phyloP scores from a whole-genome alignment of 2,113 vertebrate genomes.

The Todiramphus chloris region DNA sequence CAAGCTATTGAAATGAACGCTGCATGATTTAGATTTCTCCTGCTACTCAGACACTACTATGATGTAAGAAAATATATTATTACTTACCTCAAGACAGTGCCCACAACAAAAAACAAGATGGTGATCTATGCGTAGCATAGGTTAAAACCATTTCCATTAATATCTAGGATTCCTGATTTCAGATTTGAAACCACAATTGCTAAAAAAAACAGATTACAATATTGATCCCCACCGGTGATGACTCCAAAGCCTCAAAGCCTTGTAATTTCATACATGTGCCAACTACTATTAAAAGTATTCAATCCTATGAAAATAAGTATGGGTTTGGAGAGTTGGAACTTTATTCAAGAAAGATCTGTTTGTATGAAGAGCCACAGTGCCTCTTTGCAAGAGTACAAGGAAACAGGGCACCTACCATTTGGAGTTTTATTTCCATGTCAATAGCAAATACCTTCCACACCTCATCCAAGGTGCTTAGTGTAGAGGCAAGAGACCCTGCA shows the following conservation, averaged over 20 bases:
- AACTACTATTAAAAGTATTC: not conserved
- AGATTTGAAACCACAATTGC: not conserved
- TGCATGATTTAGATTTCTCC: not conserved
- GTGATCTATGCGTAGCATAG: not conserved
- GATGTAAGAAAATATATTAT: not conserved
- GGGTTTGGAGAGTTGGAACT: not conserved
- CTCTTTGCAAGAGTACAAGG: not conserved
- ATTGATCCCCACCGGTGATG: not conserved
- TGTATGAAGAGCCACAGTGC: not conserved
- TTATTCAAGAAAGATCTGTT: not conserved
- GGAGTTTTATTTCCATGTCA: not conserved
- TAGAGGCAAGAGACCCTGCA: not conserved
- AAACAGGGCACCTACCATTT: not conserved
- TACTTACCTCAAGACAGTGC: not conserved
- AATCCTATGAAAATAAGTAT: not conserved
- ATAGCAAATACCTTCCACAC: not conserved
- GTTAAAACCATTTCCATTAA: not conserved
- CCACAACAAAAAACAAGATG: not conserved
- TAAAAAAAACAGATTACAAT: not conserved
- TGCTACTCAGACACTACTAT: not conserved
- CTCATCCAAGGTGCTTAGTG: not conserved
- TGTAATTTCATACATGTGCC: not conserved
- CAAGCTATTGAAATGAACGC: not conserved
- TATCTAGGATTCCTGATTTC: not conserved
- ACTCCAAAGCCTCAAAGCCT: not conserved